Conservation (phyloP, 2,797 vertebrate genomes). For the Zenarchopterus dispar region DNA sequence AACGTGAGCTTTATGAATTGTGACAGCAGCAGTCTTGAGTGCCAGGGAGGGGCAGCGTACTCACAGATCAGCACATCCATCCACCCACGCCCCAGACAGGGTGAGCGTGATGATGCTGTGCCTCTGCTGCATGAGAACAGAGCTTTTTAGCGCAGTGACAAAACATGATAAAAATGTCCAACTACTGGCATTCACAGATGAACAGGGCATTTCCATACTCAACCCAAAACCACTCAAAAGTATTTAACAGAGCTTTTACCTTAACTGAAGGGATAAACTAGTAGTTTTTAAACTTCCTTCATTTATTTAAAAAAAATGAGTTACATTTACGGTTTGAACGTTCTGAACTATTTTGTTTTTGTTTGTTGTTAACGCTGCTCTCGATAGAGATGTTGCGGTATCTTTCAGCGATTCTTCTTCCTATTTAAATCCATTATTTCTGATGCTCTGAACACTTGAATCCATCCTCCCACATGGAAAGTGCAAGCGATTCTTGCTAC, state of each 20-base stretch:
- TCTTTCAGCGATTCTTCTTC: neutral
- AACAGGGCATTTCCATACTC: constrained; percentile 12
- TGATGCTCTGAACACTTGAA: constrained; percentile 9
- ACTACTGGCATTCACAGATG: constrained; percentile 2
- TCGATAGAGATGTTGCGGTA: too few relatives aligned
- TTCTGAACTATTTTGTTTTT: neutral
- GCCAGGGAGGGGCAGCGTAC: constrained; percentile 22
- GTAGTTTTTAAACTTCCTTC: neutral
- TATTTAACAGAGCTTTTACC: constrained; percentile 7
- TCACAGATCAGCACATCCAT: constrained; percentile 45
- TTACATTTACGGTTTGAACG: neutral
- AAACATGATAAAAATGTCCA: constrained; percentile 13
- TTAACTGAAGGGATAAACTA: constrained; percentile 4
- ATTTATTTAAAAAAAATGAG: neutral
- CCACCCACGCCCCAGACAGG: constrained; percentile 63
- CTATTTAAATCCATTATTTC: constrained; percentile 19
- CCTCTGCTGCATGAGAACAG: constrained; percentile 42
- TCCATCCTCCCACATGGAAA: neutral
- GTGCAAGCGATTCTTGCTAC: neutral
- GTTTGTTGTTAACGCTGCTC: neutral
- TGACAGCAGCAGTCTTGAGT: constrained; percentile 20
- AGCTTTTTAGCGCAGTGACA: constrained; percentile 37
- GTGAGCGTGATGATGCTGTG: constrained; percentile 50
- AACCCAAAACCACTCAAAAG: neutral
- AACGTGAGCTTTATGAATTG: constrained; percentile 16